phyloP scores from a whole-genome alignment of 1,140 invertebrate species.

The Zaprionus inermis region DNA sequence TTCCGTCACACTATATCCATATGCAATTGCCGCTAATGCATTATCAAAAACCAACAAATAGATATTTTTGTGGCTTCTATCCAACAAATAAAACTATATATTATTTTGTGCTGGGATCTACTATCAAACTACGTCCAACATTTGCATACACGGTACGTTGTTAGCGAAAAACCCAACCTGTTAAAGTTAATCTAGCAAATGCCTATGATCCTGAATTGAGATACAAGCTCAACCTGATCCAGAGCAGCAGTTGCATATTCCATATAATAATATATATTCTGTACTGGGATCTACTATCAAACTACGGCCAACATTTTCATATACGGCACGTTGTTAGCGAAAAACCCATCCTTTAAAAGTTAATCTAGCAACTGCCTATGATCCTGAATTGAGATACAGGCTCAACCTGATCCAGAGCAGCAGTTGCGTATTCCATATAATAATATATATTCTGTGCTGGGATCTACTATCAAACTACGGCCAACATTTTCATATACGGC shows the following conservation, averaged over 20 bases:
- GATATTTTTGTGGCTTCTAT: not conserved
- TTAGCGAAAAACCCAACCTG: constrained; percentile 70
- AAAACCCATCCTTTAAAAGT: constrained; percentile 58
- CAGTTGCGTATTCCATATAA: not conserved
- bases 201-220: not conserved
- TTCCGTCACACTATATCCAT: constrained; percentile 35
- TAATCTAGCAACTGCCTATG: constrained; percentile 53
- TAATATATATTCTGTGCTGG: constrained; percentile 48
- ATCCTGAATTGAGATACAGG: not conserved
- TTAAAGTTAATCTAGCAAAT: constrained; percentile 36
- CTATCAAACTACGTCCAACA: constrained; percentile 69
- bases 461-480: constrained; percentile 74
- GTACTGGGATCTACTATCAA: constrained; percentile 78
- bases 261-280: no score
- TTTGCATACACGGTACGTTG: constrained; percentile 46
- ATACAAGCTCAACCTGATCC: not conserved
- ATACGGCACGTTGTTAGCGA: constrained; percentile 71
- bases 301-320: constrained; percentile 55
- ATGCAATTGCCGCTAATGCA: constrained; percentile 28
- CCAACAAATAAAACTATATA: constrained; percentile 3
- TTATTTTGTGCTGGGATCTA: constrained; percentile 49
- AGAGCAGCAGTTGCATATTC: not conserved
- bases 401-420: not conserved
- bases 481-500: constrained; percentile 36
- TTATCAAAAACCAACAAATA: not conserved